phyloP scores from a whole-genome alignment of 1,140 invertebrate genomes.

The Aphaenogaster rudis region DNA sequence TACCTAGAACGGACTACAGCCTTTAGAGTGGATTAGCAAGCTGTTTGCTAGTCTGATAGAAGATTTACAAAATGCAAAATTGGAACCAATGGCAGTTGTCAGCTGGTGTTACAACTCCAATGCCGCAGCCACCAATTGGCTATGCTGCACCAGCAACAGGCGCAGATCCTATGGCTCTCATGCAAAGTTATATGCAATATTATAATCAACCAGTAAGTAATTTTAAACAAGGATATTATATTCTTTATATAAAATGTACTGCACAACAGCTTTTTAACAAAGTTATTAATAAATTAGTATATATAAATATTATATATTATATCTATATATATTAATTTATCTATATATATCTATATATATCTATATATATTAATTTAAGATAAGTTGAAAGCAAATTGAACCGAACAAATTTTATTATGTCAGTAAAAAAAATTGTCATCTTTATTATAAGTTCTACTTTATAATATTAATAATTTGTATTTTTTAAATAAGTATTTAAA shows the following conservation, averaged over 20 bases:
- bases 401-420: background rate
- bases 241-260: background rate
- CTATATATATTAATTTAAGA: conserved; percentile 59
- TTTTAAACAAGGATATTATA: conserved; percentile 30
- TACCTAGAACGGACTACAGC: conserved; percentile 78
- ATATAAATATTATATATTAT: background rate
- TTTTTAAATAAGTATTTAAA: background rate
- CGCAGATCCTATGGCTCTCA: conserved; percentile 84
- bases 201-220: conserved; percentile 86
- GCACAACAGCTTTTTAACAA: background rate
- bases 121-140: conserved; percentile 85
- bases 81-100: conserved; percentile 86
- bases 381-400: background rate
- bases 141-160: conserved; percentile 80
- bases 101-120: conserved; percentile 80
- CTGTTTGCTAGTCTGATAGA: conserved; percentile 72
- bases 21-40: conserved; percentile 79
- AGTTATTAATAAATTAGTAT: background rate
- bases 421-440: background rate
- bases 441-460: background rate
- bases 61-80: conserved; percentile 85
- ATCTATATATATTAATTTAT: conserved; percentile 53
- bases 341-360: background rate
- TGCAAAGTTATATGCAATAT: conserved; percentile 86
- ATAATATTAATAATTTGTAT: background rate